Evolutionary conservation across 2,797 vertebrate species (phyloP).

Genomic region (Smutsia gigantea): DNA sequence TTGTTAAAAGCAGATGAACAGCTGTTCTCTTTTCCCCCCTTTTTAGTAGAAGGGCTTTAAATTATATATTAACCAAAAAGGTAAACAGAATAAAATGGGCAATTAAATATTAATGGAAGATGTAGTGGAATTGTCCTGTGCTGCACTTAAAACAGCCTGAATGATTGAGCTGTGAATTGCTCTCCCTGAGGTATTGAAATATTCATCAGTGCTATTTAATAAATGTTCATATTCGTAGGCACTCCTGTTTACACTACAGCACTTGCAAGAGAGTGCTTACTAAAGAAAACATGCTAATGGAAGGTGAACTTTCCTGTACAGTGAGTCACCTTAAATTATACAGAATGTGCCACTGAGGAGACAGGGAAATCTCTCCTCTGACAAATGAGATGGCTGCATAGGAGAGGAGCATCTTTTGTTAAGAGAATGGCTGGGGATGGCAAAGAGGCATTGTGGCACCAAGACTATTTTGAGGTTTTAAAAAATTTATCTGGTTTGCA

Average conservation of each 20-base stretch:
- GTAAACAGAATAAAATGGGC: constrained; percentile 92
- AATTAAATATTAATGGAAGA: constrained; percentile 92
- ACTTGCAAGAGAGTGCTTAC: constrained; percentile 90
- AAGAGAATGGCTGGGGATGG: constrained; percentile 75
- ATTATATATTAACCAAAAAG: constrained; percentile 92
- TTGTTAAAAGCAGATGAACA: constrained; percentile 90
- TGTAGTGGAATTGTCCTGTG: constrained; percentile 92
- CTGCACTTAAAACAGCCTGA: constrained; percentile 90
- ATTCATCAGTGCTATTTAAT: constrained; percentile 92
- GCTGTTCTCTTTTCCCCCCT: constrained; percentile 81
- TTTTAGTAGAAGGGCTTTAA: constrained; percentile 88
- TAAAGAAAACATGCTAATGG: constrained; percentile 92
- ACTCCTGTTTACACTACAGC: constrained; percentile 90
- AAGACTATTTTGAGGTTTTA: constrained; percentile 82
- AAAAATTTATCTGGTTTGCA: constrained; percentile 86
- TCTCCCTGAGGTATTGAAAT: constrained; percentile 91
- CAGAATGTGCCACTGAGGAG: constrained; percentile 80
- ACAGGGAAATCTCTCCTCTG: constrained; percentile 85
- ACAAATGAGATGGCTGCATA: constrained; percentile 83
- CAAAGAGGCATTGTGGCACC: constrained; percentile 75
- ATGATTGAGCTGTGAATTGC: constrained; percentile 92
- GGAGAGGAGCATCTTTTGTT: constrained; percentile 82
- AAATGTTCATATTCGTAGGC: constrained; percentile 89
- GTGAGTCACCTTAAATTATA: constrained; percentile 90
- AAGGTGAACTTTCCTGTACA: constrained; percentile 88